phyloP scores from a whole-genome alignment of 2,113 vertebrate genomes.

The Sinosuthora webbiana region DNA sequence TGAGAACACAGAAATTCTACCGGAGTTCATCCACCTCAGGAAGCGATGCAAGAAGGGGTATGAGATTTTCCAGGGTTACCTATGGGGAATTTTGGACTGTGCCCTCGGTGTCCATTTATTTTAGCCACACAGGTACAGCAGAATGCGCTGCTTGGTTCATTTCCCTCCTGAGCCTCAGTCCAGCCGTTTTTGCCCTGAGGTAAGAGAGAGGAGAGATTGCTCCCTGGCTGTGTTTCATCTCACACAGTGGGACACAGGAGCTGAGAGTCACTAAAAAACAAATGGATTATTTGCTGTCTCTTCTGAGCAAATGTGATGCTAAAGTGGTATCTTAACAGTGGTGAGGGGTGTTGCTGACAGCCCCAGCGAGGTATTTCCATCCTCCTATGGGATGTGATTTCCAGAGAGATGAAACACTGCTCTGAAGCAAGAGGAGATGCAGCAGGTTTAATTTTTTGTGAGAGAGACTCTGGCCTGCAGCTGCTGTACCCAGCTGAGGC shows the following conservation, averaged over 20 bases:
- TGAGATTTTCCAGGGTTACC: neutral
- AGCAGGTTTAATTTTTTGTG: neutral
- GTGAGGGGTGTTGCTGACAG: neutral
- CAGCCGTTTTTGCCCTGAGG: neutral
- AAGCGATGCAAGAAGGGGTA: neutral
- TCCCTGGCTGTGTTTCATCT: neutral
- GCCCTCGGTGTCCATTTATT: accelerated
- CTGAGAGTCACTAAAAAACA: neutral
- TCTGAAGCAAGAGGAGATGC: neutral
- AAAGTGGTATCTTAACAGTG: neutral
- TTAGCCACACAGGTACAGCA: neutral
- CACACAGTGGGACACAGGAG: neutral
- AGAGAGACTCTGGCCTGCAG: neutral
- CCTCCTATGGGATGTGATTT: neutral
- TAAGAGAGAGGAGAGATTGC: neutral
- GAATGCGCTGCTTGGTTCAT: neutral
- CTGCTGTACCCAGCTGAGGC: neutral
- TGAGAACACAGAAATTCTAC: neutral
- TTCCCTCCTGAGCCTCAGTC: neutral
- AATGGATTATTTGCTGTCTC: constrained; percentile 29
- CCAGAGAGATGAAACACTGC: constrained; percentile 21
- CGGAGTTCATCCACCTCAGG: accelerated
- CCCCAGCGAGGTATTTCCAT: neutral
- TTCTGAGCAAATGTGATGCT: neutral
- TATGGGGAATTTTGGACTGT: neutral